These are phyloP conservation scores for Nezara viridula DNA, from an alignment of 2,888 invertebrate genomes.

Conservation along the genomic window DNA sequence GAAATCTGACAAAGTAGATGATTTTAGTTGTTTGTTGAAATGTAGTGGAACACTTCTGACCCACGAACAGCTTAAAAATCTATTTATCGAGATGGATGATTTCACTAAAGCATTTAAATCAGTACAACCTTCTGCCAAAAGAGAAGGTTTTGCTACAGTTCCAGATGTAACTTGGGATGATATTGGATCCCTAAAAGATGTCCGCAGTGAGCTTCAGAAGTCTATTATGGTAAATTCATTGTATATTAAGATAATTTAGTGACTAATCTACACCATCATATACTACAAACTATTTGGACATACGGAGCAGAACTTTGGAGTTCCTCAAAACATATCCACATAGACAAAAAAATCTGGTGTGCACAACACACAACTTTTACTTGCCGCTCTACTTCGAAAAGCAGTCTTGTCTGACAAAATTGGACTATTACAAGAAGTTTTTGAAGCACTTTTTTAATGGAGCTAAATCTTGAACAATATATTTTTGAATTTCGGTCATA, in stretches of 20 bases:
- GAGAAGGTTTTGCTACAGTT: conserved; percentile 97
- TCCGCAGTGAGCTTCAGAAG: conserved; percentile 90
- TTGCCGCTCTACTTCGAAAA: too few species aligned
- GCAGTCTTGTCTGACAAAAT: too few species aligned
- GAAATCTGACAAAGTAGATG: conserved; percentile 31
- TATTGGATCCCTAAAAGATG: conserved; percentile 90
- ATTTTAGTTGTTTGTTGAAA: conserved; percentile 15
- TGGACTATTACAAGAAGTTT: too few species aligned
- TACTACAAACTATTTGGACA: too few species aligned
- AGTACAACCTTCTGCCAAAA: conserved; percentile 92
- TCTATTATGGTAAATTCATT: conserved; percentile 80
- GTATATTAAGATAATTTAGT: conserved; percentile 10
- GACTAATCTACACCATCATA: too few species aligned
- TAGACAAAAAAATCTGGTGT: too few species aligned
- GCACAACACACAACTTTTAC: too few species aligned
- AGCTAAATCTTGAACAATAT: too few species aligned
- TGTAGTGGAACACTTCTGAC: conserved; percentile 28
- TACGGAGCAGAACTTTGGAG: too few species aligned
- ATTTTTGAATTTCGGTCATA: too few species aligned
- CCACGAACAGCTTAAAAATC: conserved; percentile 37
- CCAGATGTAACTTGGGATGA: conserved; percentile 98
- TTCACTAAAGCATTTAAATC: conserved; percentile 83
- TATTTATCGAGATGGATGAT: conserved; percentile 72
- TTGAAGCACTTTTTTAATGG: too few species aligned
- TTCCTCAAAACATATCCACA: too few species aligned